These are phyloP conservation scores for Stomatorhinus ivindoensis DNA, from an alignment of 2,113 vertebrate genomes.

Conservation along the genomic window DNA sequence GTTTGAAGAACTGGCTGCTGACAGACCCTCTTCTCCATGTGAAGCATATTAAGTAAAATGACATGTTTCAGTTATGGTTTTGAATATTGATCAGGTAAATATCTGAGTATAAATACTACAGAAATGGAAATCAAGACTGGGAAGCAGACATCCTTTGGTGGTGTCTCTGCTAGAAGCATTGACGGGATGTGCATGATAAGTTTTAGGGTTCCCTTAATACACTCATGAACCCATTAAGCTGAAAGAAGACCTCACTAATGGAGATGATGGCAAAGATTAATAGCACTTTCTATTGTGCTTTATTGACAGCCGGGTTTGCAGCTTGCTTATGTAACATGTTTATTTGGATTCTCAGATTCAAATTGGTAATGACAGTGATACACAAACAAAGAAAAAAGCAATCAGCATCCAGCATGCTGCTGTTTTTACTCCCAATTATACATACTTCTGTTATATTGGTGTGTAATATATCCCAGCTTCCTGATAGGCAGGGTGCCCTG, in stretches of 20 bases:
- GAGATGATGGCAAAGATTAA: background rate
- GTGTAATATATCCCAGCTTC: background rate
- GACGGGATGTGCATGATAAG: background rate
- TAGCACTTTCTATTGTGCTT: background rate
- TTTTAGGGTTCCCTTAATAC: background rate
- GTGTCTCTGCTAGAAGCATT: background rate
- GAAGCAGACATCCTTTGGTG: background rate
- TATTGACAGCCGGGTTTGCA: background rate
- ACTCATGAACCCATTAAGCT: slow-evolving; percentile 1
- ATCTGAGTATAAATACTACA: background rate
- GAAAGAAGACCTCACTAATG: background rate
- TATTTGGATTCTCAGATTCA: background rate
- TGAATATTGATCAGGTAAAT: background rate
- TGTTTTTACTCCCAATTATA: background rate
- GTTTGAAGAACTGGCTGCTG: background rate
- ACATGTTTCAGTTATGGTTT: background rate
- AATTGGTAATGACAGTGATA: background rate
- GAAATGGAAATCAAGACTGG: background rate
- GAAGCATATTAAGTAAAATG: background rate
- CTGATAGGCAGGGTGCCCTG: background rate
- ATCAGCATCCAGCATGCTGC: background rate
- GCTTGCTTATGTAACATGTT: slow-evolving; percentile 16
- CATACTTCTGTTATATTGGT: background rate
- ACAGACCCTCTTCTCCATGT: background rate
- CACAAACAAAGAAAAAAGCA: background rate